Evolutionary conservation across 2,113 vertebrate genomes (phyloP), one percentile per base, ranked within the genome.

Genomic region (Sciurus niger): DNA sequence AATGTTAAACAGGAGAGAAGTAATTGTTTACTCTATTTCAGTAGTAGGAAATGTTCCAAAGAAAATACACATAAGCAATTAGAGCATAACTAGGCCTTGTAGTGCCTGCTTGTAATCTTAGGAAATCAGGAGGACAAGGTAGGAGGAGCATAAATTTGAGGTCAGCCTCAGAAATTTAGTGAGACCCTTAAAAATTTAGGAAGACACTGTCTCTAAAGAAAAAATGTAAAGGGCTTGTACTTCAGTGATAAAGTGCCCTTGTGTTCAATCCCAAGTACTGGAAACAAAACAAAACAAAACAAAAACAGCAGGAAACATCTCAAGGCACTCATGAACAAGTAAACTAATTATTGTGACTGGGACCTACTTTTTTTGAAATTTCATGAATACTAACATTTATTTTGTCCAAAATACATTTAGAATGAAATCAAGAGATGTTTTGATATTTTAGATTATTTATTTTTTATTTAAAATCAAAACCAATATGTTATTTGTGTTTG

Each of bases 1-100:
- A 89, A 60, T 34, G 53, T 95, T 97, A 98, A 93, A 96, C 20
- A 43, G 58, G 76, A 95, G 60, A 93, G 88, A 28, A 89, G 28
- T 90, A 46, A 94, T 97, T 98, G 70, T 96, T 98, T 96, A 96
- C 94, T 68, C 8, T 93, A 85, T 80, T 96, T 96, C 63, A 83
- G 85, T 72, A 84, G 13, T 34, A 79, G 80, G 78, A 80, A 97
- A 95, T 89, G 78, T 87, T 96, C 20, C 30, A 32, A 89, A 96
- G 67, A 87, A 96, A 95, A 96, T 95, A 40, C 94, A 88, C 70
- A 55, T 96, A 97, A 98, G 91, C 63, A 96, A 84, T 32, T 53
- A 96, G 87, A 94, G 37, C 58, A 65, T 74, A 63, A 8, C 60
- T 8, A 11, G 60, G 60, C 1, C 2, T 28, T 25, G 24, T 63